Conservation (phyloP, 2,888 invertebrate species). For the Campopleginae sp. region DNA sequence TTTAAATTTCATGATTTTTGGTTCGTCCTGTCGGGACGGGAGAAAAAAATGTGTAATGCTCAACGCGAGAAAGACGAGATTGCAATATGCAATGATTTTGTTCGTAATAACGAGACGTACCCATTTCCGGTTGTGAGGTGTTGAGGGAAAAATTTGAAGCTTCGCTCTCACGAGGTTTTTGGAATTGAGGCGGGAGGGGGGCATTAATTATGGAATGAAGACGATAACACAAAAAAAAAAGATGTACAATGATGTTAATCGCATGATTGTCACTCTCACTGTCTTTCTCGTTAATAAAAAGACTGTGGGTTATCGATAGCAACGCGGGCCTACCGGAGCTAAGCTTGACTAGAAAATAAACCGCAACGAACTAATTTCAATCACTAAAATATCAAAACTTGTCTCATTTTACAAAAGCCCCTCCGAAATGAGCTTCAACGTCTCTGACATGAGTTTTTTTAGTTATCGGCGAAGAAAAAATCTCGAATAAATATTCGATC, state of each 20-base stretch:
- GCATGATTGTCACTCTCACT: slow-evolving; percentile 68
- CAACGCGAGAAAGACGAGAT: neutral
- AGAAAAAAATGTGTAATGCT: neutral
- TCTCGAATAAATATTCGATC: neutral
- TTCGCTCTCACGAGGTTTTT: slow-evolving; percentile 41
- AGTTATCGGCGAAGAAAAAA: neutral
- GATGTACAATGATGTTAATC: slow-evolving; percentile 60
- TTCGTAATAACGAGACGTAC: slow-evolving; percentile 20
- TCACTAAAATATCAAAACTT: slow-evolving; percentile 37
- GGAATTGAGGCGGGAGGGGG: neutral
- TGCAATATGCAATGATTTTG: neutral
- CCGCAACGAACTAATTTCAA: slow-evolving; percentile 57
- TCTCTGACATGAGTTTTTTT: slow-evolving; percentile 15
- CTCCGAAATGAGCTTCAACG: neutral
- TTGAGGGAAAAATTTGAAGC: slow-evolving; percentile 16
- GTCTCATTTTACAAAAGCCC: neutral
- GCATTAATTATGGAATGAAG: slow-evolving; percentile 61
- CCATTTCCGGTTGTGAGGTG: slow-evolving; percentile 28
- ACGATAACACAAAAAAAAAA: slow-evolving; percentile 51
- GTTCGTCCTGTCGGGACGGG: neutral
- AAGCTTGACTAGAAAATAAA: slow-evolving; percentile 71
- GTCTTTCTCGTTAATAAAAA: slow-evolving; percentile 53
- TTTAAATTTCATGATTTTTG: neutral
- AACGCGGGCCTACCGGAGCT: slow-evolving; percentile 67
- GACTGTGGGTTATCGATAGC: slow-evolving; percentile 64